These are phyloP conservation scores for Mormoops blainvillei DNA, from an alignment of 2,113 vertebrate genomes.

Conservation along the genomic window DNA sequence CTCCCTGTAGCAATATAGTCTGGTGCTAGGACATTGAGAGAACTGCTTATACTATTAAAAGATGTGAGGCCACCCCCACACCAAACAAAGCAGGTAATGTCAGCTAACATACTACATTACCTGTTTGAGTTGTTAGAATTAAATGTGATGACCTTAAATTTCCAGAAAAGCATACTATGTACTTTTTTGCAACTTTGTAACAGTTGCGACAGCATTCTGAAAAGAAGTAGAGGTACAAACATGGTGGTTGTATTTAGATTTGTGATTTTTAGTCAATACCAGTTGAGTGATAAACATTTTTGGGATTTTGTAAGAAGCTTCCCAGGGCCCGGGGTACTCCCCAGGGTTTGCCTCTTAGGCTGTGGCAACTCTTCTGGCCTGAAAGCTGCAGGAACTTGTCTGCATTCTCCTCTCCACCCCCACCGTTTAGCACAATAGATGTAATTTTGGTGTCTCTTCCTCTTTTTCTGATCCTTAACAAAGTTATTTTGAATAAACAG, in stretches of 20 bases:
- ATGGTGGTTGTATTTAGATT: background rate
- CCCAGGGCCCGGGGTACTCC: background rate
- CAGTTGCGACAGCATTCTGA: background rate
- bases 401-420: background rate
- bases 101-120: background rate
- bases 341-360: background rate
- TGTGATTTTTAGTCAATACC: background rate
- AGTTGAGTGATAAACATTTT: background rate
- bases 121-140: background rate
- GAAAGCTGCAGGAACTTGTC: background rate
- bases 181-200: too few relatives aligned
- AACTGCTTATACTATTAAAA: background rate
- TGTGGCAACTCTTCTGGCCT: background rate
- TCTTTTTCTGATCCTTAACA: background rate
- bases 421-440: background rate
- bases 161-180: background rate
- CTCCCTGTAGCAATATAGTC: background rate
- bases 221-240: slow-evolving; percentile 9
- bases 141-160: background rate
- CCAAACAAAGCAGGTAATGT: background rate
- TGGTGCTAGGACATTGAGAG: background rate
- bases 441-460: background rate
- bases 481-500: background rate
- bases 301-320: background rate
- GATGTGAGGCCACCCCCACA: background rate